Evolutionary conservation across 2,113 vertebrate species (phyloP).

Genomic region (Psophia crepitans): DNA sequence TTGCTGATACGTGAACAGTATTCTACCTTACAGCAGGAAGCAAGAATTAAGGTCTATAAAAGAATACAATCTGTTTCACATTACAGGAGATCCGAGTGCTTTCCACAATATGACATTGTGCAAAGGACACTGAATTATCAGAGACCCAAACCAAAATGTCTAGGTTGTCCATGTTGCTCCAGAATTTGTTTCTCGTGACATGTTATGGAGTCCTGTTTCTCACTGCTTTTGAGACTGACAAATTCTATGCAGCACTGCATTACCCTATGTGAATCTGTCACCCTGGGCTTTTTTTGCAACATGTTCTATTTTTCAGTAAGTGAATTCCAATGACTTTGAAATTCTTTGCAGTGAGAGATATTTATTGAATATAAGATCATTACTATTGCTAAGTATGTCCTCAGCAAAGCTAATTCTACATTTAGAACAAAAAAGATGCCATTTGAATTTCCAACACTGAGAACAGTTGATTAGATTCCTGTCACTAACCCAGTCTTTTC

Average conservation of each 20-base stretch:
- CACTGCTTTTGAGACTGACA: background rate
- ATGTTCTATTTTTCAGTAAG: background rate
- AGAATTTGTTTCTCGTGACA: background rate
- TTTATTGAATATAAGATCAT: background rate
- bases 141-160: background rate
- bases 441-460: background rate
- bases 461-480: background rate
- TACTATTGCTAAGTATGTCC: fast-evolving
- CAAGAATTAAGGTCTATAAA: background rate
- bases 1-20: background rate
- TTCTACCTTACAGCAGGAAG: background rate
- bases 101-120: background rate
- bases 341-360: background rate
- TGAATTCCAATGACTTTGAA: background rate
- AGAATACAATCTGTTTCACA: background rate
- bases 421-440: background rate
- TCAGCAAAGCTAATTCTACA: background rate
- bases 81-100: background rate
- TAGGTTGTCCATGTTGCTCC: background rate
- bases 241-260: background rate
- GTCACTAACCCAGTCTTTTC: background rate
- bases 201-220: background rate
- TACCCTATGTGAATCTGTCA: background rate
- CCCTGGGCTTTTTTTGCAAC: background rate
- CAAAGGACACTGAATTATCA: background rate